Percentiles rank a stretch among this genome's conserved stretches.
Evolutionary conservation across 2,888 invertebrate genomes (phyloP).

Genomic region (Pardosa pseudoannulata): DNA sequence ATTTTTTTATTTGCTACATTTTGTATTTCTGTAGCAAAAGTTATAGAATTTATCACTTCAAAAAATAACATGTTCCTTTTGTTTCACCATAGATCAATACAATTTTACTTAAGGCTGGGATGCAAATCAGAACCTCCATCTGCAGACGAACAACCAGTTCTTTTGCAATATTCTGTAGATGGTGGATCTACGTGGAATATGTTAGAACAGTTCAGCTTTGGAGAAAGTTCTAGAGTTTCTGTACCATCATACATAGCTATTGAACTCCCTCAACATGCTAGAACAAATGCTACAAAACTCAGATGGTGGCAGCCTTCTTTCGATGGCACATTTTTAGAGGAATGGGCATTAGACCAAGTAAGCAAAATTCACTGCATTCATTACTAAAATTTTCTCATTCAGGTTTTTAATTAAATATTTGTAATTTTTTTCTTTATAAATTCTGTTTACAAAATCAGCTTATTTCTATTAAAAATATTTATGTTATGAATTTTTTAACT

Average conservation of each 20-base stretch:
- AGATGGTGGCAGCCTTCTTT: conserved; percentile 78
- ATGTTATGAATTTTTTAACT: too few relatives aligned
- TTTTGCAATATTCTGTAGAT: conserved; percentile 78
- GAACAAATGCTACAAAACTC: conserved; percentile 76
- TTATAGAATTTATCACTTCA: too few relatives aligned
- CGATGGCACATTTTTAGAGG: conserved; percentile 76
- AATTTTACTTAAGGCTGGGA: conserved; percentile 78
- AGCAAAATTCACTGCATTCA: too few relatives aligned
- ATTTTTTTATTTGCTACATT: too few relatives aligned
- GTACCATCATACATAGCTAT: conserved; percentile 76
- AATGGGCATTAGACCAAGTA: conserved; percentile 79
- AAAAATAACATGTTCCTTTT: too few relatives aligned
- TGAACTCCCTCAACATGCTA: conserved; percentile 76
- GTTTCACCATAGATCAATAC: conserved; percentile 78
- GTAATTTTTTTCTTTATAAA: too few relatives aligned
- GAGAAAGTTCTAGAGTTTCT: conserved; percentile 73
- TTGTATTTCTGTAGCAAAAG: too few relatives aligned
- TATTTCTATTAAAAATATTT: too few relatives aligned
- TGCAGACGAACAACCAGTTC: conserved; percentile 76
- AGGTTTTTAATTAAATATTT: too few relatives aligned
- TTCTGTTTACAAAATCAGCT: too few relatives aligned
- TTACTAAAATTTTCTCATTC: too few relatives aligned
- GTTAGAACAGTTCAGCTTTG: conserved; percentile 77
- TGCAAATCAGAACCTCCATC: conserved; percentile 75
- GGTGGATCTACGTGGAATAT: conserved; percentile 78